Evolutionary conservation across 2,888 invertebrate genomes (phyloP).

Genomic region (Thera britannica): DNA sequence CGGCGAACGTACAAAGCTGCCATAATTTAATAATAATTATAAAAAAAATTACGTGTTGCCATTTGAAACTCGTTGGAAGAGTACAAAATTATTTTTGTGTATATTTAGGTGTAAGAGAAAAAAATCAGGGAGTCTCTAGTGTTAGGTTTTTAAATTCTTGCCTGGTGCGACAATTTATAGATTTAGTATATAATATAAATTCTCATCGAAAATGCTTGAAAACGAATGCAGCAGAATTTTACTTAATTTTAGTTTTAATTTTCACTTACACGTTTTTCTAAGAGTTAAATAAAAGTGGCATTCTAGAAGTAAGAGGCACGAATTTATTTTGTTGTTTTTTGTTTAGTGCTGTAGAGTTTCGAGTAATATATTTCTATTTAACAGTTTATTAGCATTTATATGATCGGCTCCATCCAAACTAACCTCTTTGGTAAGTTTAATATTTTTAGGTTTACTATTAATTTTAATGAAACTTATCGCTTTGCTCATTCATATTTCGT

Average conservation of each 20-base stretch:
- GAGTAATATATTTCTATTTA: constrained; percentile 75
- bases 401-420: constrained; percentile 71
- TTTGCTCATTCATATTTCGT: constrained; percentile 72
- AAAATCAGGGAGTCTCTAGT: constrained; percentile 83
- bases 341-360: constrained; percentile 68
- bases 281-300: constrained; percentile 59
- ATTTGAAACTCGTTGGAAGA: constrained; percentile 81
- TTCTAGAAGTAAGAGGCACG: constrained; percentile 80
- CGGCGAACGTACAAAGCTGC: constrained; percentile 74
- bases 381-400: constrained; percentile 57
- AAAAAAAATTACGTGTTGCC: constrained; percentile 70
- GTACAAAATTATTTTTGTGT: constrained; percentile 85
- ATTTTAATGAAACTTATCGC: constrained; percentile 50
- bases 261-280: constrained; percentile 42
- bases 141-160: constrained; percentile 76
- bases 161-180: constrained; percentile 72
- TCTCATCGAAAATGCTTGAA: constrained; percentile 53
- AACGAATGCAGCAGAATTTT: constrained; percentile 46
- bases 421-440: constrained; percentile 48
- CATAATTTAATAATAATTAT: constrained; percentile 59
- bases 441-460: constrained; percentile 44
- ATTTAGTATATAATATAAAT: constrained; percentile 52
- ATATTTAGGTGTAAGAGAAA: constrained; percentile 80
- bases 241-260: constrained; percentile 31
- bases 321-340: constrained; percentile 83